These are phyloP conservation scores for Dendrocincla fuliginosa DNA, from an alignment of 2,797 vertebrate genomes.

Conservation along the genomic window DNA sequence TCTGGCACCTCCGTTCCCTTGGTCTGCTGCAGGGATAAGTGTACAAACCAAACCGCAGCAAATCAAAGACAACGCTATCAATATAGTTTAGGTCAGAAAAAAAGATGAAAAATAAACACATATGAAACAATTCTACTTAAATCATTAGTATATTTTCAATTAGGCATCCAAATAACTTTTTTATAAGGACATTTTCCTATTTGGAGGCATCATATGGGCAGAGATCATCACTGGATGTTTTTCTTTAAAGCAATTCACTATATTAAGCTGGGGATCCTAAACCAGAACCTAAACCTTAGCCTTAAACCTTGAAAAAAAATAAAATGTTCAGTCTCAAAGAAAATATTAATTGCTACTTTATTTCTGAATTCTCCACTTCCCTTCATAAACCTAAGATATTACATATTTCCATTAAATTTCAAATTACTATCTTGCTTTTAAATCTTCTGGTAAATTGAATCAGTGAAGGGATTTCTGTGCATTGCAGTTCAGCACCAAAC, in stretches of 20 bases:
- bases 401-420: background rate
- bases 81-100: background rate
- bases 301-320: background rate
- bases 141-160: background rate
- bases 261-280: background rate
- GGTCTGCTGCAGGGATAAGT: background rate
- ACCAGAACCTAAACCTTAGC: too few species aligned
- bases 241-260: background rate
- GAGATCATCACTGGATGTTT: background rate
- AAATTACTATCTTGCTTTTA: background rate
- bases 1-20: rapidly evolving
- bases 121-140: background rate
- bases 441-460: background rate
- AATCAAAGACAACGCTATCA: background rate
- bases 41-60: rapidly evolving
- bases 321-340: background rate
- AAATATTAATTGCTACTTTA: background rate
- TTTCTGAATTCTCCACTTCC: background rate
- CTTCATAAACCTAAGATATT: background rate
- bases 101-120: background rate
- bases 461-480: background rate
- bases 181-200: background rate
- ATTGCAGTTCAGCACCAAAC: background rate
- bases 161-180: background rate
- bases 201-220: background rate